These are phyloP conservation scores for Micrastur ruficollis DNA, from an alignment of 2,797 vertebrate genomes.

Conservation along the genomic window DNA sequence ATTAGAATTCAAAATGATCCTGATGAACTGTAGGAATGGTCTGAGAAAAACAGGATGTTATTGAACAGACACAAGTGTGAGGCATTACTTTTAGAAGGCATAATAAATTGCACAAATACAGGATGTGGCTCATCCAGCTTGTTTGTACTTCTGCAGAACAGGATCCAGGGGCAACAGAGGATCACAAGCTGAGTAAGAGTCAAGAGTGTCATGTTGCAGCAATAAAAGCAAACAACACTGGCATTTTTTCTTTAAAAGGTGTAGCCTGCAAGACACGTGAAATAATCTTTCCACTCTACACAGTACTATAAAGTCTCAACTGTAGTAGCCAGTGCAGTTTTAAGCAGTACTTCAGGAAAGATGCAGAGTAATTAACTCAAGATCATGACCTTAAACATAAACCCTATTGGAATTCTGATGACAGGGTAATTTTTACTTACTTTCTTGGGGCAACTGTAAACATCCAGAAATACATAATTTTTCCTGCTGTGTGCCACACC, in stretches of 20 bases:
- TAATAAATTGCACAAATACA: not conserved
- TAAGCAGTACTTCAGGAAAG: not conserved
- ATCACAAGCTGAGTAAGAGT: constrained; percentile 19
- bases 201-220: not conserved
- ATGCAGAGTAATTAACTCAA: not conserved
- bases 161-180: constrained; percentile 19
- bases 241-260: not conserved
- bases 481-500: not conserved
- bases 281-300: not conserved
- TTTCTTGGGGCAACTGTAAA: not conserved
- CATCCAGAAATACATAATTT: not conserved
- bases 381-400: not conserved
- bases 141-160: constrained; percentile 2
- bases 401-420: not conserved
- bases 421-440: not conserved
- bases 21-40: not conserved
- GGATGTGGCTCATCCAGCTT: not conserved
- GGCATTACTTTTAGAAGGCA: not conserved
- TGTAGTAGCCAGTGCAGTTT: not conserved
- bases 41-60: constrained; percentile 18
- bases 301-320: not conserved
- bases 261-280: not conserved
- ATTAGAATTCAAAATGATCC: constrained; percentile 29
- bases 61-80: not conserved
- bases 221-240: constrained; percentile 15